Evolutionary conservation across 2,113 vertebrate genomes (phyloP), one percentile per base, ranked within the genome.

Genomic region (Ranitomeya variabilis): DNA sequence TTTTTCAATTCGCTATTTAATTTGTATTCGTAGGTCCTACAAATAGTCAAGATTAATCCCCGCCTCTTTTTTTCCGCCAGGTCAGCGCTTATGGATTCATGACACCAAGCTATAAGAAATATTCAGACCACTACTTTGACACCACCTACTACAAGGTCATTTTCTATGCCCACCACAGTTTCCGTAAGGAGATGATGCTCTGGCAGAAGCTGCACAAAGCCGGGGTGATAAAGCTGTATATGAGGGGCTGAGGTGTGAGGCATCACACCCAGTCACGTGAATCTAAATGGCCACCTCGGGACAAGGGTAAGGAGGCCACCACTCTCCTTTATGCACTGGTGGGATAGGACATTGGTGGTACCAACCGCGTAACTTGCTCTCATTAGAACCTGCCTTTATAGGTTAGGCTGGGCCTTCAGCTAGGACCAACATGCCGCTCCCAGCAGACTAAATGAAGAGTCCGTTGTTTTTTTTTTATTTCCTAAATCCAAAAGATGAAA

Each of bases 21-120:
- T 37, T 37, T 37, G 37, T 37, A 37, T 37, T 37, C 2, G 37
- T 37, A 37, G 37, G 37, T 37, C 21, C 66, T 67, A 6, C 0
- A n/a, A 7, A 67, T n/a, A 7, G 12, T 54, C 5, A 60, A 19
- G 26, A 21, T 57, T 88, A 83, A 60, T 31, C 19, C 37, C 79
- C 9, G 7, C 23, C 11, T 15, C 21, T 83, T 66, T 18, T 13
- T 11, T 80, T n/a, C 10, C 5, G 0, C 0, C 26, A 96, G 96
- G 96, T 96, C 82, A 95, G 91, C 6, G 96, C 96, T 0, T 97
- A 96, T 0, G 96, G 95, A 77, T 96, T 95, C 90, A 95, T 97
- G 92, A 96, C 95, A 0, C 92, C 95, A 0, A 92, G 95, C 91
- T 96, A 91, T 19, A 45, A 0, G 1, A 93, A 90, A 0, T 96